These are phyloP conservation scores for Epirrhoe tristata DNA, from an alignment of 2,888 invertebrate genomes.

Conservation along the genomic window DNA sequence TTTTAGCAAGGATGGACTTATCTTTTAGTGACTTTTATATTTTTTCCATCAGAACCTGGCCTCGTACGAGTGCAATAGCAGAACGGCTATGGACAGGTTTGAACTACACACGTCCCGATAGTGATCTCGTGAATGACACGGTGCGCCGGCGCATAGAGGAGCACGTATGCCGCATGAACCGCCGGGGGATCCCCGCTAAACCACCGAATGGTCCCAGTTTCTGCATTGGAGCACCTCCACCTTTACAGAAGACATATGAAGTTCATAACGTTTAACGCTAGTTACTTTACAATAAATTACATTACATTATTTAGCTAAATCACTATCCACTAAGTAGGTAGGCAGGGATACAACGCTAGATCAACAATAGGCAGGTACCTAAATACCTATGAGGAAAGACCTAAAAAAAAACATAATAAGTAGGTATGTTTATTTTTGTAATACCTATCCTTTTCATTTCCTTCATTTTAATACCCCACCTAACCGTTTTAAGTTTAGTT, in stretches of 20 bases:
- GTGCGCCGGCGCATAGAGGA: slow-evolving; percentile 60
- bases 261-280: neutral
- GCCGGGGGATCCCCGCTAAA: slow-evolving; percentile 88
- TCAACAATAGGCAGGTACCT: no score
- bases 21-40: neutral
- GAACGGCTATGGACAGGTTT: slow-evolving; percentile 91
- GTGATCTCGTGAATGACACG: slow-evolving; percentile 15
- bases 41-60: slow-evolving; percentile 87
- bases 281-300: no score
- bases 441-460: no score
- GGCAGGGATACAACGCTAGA: no score
- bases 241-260: neutral
- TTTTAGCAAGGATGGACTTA: neutral
- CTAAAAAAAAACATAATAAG: no score
- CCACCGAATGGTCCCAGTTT: slow-evolving; percentile 88
- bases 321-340: no score
- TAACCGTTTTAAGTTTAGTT: no score
- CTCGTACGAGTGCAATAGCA: slow-evolving; percentile 92
- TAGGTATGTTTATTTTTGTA: no score
- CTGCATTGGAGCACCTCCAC: slow-evolving; percentile 48
- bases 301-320: no score
- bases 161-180: slow-evolving; percentile 88
- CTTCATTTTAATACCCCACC: no score
- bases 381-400: no score
- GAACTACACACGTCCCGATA: slow-evolving; percentile 22